These are phyloP conservation scores for Catagonus wagneri DNA, from an alignment of 2,113 vertebrate genomes.

Conservation along the genomic window DNA sequence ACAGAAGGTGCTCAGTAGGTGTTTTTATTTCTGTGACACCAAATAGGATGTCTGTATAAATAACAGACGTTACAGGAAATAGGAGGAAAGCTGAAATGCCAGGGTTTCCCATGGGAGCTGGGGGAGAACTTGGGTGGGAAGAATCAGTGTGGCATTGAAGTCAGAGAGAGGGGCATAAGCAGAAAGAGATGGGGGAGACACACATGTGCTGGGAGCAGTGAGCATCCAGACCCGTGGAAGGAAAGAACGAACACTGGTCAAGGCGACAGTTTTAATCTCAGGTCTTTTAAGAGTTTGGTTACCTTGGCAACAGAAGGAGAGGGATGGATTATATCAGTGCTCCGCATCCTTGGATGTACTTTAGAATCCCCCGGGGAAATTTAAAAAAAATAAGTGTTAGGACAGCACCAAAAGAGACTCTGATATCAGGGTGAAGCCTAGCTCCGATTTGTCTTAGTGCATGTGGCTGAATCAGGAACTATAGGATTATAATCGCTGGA, in stretches of 20 bases:
- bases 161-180: neutral
- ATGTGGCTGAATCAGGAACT: neutral
- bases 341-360: neutral
- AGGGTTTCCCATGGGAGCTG: neutral
- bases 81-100: neutral
- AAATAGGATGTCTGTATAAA: neutral
- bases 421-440: neutral
- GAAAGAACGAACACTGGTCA: neutral
- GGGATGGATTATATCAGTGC: neutral
- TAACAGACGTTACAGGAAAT: neutral
- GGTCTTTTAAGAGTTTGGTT: neutral
- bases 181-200: neutral
- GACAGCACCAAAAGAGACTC: neutral
- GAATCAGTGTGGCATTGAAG: neutral
- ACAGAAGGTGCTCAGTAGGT: neutral
- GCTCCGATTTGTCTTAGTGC: neutral
- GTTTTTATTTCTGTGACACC: neutral
- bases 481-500: neutral
- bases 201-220: neutral
- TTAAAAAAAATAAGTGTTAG: neutral
- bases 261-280: neutral
- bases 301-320: neutral
- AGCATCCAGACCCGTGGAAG: neutral
- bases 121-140: neutral
- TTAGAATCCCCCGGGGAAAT: neutral